Evolutionary conservation across 2,797 vertebrate species (phyloP), one percentile per base, ranked within the genome.

Genomic region (Coranthus polyacanthus): DNA sequence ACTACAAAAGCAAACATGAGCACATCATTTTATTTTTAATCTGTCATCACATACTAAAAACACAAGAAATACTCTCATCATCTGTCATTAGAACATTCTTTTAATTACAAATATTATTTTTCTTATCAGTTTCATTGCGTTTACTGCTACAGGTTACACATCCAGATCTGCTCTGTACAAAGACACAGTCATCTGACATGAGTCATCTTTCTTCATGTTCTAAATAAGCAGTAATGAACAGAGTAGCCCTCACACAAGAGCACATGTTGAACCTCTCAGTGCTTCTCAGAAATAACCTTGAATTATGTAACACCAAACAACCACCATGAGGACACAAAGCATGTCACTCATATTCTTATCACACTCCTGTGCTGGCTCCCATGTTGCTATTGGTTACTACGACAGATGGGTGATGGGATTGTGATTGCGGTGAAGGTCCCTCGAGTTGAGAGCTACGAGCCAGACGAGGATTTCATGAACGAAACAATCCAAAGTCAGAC

Each of bases 351-450:
- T 32, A 54, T 22, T 51, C 21, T 51, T 13, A 44, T 61, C 43
- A 22, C 10, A 10, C 65, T 59, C 50, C 65, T 46, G 52, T 29
- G n/a, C 6, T 22, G 47, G 46, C 41, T 45, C 45, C 62, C 37
- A 65, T 26, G 86, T 86, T 84, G 81, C 82, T 73, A 83, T 61
- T 68, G 77, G 84, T 74, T 73, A 88, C 80, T 9, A 42, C 47
- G 51, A 73, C 83, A 84, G 77, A 83, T 67, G 78, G 75, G 50
- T 81, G 75, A 62, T 78, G 68, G 71, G 67, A 72, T 69, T 64
- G 68, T 2, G 15, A 58, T 62, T 60, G 54, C 47, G 45, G 50
- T 63, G 55, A 66, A 39, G 55, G 32, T 61, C 51, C 58, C 61
- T 24, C 11, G 66, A 66, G 57, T 37, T 29, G 34, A 61, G 29